Percentiles rank a stretch among this genome's conserved stretches.
Conservation (phyloP, 2,888 invertebrate genomes). For the Hylaea fasciaria region DNA sequence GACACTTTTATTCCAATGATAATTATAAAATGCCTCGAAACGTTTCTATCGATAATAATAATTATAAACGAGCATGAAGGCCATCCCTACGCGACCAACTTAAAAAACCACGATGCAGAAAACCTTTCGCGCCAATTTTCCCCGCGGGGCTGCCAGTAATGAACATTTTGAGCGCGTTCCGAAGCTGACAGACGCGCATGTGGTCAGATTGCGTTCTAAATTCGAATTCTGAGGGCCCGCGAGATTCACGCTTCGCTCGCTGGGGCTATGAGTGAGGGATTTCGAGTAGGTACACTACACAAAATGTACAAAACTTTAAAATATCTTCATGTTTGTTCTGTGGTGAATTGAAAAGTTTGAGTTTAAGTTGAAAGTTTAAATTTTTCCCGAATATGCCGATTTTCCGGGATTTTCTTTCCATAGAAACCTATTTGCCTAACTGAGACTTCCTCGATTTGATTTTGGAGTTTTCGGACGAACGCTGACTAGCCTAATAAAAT, state of each 20-base stretch:
- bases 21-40: too few species aligned
- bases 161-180: conserved; percentile 57
- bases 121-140: conserved; percentile 67
- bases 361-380: too few species aligned
- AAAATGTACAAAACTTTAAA: not conserved
- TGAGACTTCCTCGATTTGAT: too few species aligned
- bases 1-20: too few species aligned
- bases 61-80: conserved; percentile 1
- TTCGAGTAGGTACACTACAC: conserved; percentile 33
- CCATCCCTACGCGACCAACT: conserved; percentile 29
- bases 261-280: conserved; percentile 49
- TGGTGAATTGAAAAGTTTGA: not conserved
- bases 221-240: conserved; percentile 49
- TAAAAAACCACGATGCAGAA: conserved; percentile 20
- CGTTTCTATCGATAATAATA: conserved; percentile 32
- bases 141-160: conserved; percentile 69
- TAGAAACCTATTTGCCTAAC: too few species aligned
- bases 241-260: conserved; percentile 62
- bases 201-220: conserved; percentile 71
- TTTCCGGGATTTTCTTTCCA: too few species aligned
- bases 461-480: too few species aligned
- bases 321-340: not conserved
- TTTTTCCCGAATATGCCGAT: too few species aligned
- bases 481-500: too few species aligned
- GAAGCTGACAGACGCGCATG: conserved; percentile 59